phyloP scores from a whole-genome alignment of 2,888 invertebrate species.

The Drosophila lutescens region DNA sequence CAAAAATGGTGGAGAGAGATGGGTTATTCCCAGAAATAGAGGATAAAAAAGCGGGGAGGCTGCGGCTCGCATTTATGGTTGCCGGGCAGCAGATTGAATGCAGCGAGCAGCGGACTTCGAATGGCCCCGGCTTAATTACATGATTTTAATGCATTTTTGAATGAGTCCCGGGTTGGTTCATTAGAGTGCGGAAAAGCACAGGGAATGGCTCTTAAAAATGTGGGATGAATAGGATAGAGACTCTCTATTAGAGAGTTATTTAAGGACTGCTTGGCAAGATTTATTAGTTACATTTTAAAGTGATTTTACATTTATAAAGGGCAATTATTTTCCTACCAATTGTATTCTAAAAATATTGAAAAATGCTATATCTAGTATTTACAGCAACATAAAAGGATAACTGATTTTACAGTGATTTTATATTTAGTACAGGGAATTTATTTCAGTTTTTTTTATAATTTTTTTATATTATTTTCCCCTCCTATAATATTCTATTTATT shows the following conservation, averaged over 20 bases:
- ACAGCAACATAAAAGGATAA: too few relatives aligned
- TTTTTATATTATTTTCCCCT: too few relatives aligned
- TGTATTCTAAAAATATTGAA: too few relatives aligned
- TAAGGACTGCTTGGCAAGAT: neutral
- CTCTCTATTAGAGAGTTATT: too few relatives aligned
- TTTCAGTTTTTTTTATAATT: too few relatives aligned
- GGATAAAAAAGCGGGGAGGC: neutral
- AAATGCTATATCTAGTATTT: too few relatives aligned
- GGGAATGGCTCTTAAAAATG: neutral
- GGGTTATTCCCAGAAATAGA: conserved; percentile 9
- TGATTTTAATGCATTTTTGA: conserved; percentile 37
- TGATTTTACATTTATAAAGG: too few relatives aligned
- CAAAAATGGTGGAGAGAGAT: neutral
- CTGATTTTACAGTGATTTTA: too few relatives aligned
- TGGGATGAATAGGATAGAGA: neutral
- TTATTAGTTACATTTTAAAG: neutral
- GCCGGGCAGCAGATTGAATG: conserved; percentile 19
- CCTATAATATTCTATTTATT: too few relatives aligned
- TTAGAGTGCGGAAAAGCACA: conserved; percentile 1
- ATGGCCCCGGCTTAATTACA: conserved; percentile 41
- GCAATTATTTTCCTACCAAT: too few relatives aligned
- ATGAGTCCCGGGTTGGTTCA: conserved; percentile 25
- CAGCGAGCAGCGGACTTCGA: conserved; percentile 8
- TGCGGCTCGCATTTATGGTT: conserved; percentile 16
- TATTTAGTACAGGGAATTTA: too few relatives aligned